Conservation (phyloP, 2,113 vertebrate species). For the Butorides virescens region DNA sequence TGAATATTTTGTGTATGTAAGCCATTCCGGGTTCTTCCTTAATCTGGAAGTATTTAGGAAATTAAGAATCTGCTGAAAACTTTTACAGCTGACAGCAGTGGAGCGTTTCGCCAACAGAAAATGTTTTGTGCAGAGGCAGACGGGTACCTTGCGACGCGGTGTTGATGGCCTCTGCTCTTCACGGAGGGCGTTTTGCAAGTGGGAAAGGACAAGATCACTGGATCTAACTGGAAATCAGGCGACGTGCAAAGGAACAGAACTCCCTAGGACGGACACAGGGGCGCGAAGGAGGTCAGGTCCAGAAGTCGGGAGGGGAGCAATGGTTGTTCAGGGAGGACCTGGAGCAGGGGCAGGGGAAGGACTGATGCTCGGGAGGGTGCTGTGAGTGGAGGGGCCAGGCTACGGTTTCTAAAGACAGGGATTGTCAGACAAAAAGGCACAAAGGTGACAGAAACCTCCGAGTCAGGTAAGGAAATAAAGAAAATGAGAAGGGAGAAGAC, state of each 20-base stretch:
- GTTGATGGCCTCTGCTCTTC: neutral
- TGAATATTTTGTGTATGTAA: neutral
- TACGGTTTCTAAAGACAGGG: neutral
- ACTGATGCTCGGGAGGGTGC: neutral
- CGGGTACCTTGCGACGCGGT: accelerated
- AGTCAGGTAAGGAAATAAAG: neutral
- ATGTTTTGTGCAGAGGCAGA: neutral
- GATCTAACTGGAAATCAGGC: neutral
- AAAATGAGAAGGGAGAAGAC: neutral
- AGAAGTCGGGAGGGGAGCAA: neutral
- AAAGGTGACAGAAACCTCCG: neutral
- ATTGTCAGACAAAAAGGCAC: neutral
- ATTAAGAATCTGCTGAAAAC: constrained; percentile 27
- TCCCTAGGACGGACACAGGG: neutral
- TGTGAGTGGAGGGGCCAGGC: neutral
- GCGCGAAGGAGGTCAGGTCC: neutral
- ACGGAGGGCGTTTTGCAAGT: neutral
- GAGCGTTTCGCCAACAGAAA: neutral
- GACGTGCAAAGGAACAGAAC: neutral
- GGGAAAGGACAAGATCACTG: neutral
- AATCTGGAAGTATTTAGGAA: neutral
- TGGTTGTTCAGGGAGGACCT: neutral
- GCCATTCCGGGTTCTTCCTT: neutral
- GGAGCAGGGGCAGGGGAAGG: neutral
- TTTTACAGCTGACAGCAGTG: constrained; percentile 27